phyloP scores from a whole-genome alignment of 2,888 invertebrate species.

The Scrobipalpa costella region DNA sequence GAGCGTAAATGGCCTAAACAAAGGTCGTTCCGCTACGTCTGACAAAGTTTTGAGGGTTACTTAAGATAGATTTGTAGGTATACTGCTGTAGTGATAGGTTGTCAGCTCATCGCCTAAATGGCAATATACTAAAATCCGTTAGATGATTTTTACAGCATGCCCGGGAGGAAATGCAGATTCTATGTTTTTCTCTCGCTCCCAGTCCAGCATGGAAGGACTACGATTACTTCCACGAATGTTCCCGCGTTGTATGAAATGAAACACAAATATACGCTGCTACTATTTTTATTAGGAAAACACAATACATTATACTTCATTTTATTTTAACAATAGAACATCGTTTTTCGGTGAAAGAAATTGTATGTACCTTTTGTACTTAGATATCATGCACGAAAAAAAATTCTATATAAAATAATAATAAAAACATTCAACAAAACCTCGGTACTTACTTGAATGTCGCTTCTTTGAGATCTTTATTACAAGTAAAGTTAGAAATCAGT shows the following conservation, averaged over 20 bases:
- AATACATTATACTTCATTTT: slow-evolving; percentile 73
- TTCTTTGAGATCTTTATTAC: background rate
- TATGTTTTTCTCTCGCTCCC: too few relatives aligned
- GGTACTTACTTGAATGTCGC: background rate
- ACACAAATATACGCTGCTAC: slow-evolving; percentile 63
- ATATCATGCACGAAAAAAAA: slow-evolving; percentile 62
- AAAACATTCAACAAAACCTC: slow-evolving; percentile 55
- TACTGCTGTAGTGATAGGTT: too few relatives aligned
- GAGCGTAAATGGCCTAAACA: too few relatives aligned
- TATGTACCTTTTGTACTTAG: slow-evolving; percentile 69
- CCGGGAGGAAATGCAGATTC: too few relatives aligned
- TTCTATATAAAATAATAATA: slow-evolving; percentile 58
- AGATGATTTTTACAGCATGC: too few relatives aligned
- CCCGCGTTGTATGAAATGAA: slow-evolving; percentile 51
- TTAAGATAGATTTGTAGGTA: too few relatives aligned
- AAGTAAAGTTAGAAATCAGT: background rate
- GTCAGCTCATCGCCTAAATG: too few relatives aligned
- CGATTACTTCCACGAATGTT: too few relatives aligned
- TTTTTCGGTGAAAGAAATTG: slow-evolving; percentile 46
- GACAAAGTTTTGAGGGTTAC: too few relatives aligned
- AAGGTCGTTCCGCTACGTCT: too few relatives aligned
- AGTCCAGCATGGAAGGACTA: too few relatives aligned
- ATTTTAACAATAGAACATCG: slow-evolving; percentile 71
- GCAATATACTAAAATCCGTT: too few relatives aligned
- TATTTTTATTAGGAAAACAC: slow-evolving; percentile 78